Percentiles rank a stretch among this genome's conserved stretches.
Conservation (phyloP, 2,888 invertebrate species). For the Nomada fucata region DNA sequence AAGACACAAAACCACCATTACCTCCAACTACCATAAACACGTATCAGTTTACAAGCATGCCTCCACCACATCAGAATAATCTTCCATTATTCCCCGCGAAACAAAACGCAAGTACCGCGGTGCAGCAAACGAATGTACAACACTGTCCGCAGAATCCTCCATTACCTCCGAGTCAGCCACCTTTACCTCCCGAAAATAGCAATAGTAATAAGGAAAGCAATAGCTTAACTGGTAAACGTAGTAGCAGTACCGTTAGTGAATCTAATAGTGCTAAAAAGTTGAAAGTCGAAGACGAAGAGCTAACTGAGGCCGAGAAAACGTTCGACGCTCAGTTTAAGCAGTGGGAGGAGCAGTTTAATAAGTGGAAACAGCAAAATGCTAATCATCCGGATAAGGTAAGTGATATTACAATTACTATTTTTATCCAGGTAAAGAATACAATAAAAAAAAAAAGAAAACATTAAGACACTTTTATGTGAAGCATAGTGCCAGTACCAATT, state of each 20-base stretch:
- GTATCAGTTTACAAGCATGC: conserved; percentile 76
- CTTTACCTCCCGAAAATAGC: conserved; percentile 73
- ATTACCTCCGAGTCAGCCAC: conserved; percentile 79
- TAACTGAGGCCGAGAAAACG: conserved; percentile 90
- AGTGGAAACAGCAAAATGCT: conserved; percentile 95
- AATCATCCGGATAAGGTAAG: conserved; percentile 94
- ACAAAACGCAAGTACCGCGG: conserved; percentile 62
- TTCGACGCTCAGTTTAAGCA: conserved; percentile 95
- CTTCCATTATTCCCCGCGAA: conserved; percentile 79
- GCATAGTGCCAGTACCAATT: conserved; percentile 11
- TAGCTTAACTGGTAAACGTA: conserved; percentile 72
- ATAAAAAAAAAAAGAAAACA: not conserved
- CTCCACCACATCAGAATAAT: conserved; percentile 81
- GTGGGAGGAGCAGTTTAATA: conserved; percentile 96
- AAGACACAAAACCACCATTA: conserved; percentile 84
- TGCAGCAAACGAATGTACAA: conserved; percentile 68
- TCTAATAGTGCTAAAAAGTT: conserved; percentile 80
- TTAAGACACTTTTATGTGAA: not conserved
- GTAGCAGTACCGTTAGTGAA: conserved; percentile 71
- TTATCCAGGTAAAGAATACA: not conserved
- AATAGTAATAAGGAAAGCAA: conserved; percentile 66
- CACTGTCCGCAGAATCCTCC: conserved; percentile 77
- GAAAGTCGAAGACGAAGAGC: conserved; percentile 80
- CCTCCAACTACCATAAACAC: conserved; percentile 84
- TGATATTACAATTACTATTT: conserved; percentile 49